phyloP scores from a whole-genome alignment of 2,888 invertebrate species.

The Epinotia bilunana region DNA sequence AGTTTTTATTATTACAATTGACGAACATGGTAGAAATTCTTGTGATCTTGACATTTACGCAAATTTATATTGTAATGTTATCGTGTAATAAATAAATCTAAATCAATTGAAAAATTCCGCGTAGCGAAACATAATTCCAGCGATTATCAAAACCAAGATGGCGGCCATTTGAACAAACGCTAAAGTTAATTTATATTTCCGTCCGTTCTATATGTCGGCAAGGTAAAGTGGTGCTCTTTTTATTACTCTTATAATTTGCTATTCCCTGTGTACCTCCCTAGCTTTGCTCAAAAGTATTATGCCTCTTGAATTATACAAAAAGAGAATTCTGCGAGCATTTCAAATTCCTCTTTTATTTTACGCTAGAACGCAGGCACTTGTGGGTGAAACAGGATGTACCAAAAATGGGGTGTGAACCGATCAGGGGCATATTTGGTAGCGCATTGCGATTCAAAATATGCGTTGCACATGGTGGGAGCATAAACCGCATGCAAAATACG shows the following conservation, averaged over 20 bases:
- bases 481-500: too few relatives aligned
- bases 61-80: too few relatives aligned
- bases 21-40: too few relatives aligned
- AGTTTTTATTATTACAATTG: too few relatives aligned
- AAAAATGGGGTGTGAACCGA: too few relatives aligned
- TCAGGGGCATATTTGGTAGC: too few relatives aligned
- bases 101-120: not conserved
- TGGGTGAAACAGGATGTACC: too few relatives aligned
- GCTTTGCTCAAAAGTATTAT: conserved; percentile 35
- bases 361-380: not conserved
- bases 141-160: not conserved
- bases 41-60: too few relatives aligned
- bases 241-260: conserved; percentile 51
- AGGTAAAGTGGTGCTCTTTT: conserved; percentile 47
- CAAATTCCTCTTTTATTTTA: not conserved
- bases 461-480: too few relatives aligned
- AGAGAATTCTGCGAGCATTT: not conserved
- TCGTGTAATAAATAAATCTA: too few relatives aligned
- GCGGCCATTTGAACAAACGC: not conserved
- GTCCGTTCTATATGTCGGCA: conserved; percentile 13
- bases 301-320: conserved; percentile 41
- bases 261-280: conserved; percentile 48
- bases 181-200: conserved; percentile 25
- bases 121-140: not conserved
- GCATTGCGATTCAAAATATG: too few relatives aligned